Conservation (phyloP, 2,888 invertebrate species). For the Agapetus fuscipes region DNA sequence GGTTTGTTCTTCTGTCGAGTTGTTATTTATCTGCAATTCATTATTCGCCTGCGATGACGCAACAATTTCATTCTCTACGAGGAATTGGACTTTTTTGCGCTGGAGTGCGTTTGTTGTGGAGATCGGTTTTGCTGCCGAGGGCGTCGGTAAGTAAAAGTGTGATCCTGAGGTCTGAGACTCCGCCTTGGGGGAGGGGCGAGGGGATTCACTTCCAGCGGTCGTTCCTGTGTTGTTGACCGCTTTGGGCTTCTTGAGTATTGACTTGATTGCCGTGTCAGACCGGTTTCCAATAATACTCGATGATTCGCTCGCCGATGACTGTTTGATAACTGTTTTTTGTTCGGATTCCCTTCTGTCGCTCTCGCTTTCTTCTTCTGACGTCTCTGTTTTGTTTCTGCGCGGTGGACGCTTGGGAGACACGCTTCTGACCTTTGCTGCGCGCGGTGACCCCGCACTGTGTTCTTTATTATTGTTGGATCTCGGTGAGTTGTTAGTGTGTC, state of each 20-base stretch:
- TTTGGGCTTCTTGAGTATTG: conserved; percentile 45
- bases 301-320: conserved; percentile 20
- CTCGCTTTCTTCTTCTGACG: conserved; percentile 34
- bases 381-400: conserved; percentile 42
- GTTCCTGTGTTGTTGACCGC: conserved; percentile 19
- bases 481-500: conserved; percentile 27
- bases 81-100: conserved; percentile 63
- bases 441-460: conserved; percentile 4
- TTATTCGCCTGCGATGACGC: conserved; percentile 12
- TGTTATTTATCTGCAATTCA: conserved; percentile 1
- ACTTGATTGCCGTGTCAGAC: conserved; percentile 30
- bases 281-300: conserved; percentile 21
- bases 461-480: background rate
- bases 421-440: conserved; percentile 12
- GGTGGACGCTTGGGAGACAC: conserved; percentile 56
- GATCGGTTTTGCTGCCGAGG: conserved; percentile 32
- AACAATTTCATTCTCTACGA: conserved; percentile 50
- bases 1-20: background rate
- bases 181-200: conserved; percentile 22
- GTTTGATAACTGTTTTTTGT: conserved; percentile 21
- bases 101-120: conserved; percentile 41
- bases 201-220: conserved; percentile 27
- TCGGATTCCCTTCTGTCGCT: conserved; percentile 19
- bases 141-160: conserved; percentile 55
- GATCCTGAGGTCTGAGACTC: conserved; percentile 29